A percentile compares a stretch with the other conserved stretches of the same genome.
These are phyloP conservation scores for Drosophila meridiana DNA, from an alignment of 2,888 invertebrate genomes.

Conservation along the genomic window DNA sequence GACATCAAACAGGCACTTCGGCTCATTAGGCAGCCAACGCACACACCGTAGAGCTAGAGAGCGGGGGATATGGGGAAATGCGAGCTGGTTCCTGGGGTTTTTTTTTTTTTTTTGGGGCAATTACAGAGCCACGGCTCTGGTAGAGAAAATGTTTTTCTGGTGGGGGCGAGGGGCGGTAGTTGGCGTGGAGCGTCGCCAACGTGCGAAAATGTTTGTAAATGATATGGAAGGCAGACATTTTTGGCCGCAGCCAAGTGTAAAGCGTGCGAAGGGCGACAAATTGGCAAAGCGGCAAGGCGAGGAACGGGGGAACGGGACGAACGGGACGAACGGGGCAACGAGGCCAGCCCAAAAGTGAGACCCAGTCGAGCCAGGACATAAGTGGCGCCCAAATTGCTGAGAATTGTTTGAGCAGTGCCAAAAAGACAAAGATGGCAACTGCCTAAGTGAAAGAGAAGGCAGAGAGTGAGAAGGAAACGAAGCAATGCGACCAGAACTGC, in stretches of 20 bases:
- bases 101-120: constrained; percentile 52
- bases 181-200: constrained; percentile 38
- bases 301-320: neutral
- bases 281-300: constrained; percentile 32
- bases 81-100: neutral
- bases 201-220: constrained; percentile 73
- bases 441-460: neutral
- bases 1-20: constrained; percentile 78
- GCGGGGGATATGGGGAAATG: neutral
- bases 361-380: constrained; percentile 57
- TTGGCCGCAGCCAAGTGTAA: constrained; percentile 74
- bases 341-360: constrained; percentile 25
- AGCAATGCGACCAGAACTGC: neutral
- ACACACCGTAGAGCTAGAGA: constrained; percentile 13
- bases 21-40: constrained; percentile 72
- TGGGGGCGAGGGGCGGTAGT: neutral
- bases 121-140: constrained; percentile 55
- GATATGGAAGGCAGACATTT: constrained; percentile 68
- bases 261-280: constrained; percentile 47
- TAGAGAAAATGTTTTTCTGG: constrained; percentile 43
- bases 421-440: constrained; percentile 1
- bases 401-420: constrained; percentile 54
- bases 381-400: constrained; percentile 62
- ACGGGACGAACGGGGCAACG: constrained; percentile 11
- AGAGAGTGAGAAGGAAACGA: neutral